These are phyloP conservation scores for Pachyramphus minor DNA, from an alignment of 2,113 vertebrate species.

Conservation along the genomic window DNA sequence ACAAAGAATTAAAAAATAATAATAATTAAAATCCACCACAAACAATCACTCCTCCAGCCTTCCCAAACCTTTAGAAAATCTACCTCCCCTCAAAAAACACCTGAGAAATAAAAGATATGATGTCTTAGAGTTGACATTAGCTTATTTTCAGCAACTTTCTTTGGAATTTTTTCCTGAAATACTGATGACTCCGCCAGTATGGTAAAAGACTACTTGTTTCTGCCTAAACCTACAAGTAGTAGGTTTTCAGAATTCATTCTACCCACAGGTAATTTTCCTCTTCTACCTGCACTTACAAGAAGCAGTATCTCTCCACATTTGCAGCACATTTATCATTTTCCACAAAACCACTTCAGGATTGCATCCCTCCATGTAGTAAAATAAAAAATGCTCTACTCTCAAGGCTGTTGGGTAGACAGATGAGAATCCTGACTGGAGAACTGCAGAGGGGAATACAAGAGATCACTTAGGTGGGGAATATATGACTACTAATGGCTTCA, in stretches of 20 bases:
- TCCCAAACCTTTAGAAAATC: not conserved
- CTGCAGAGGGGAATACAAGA: not conserved
- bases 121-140: not conserved
- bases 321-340: constrained; percentile 32
- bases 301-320: constrained; percentile 13
- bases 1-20: not conserved
- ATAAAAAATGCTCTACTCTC: constrained; percentile 25
- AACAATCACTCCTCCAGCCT: fast-evolving
- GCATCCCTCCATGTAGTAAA: not conserved
- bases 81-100: not conserved
- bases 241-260: constrained; percentile 23
- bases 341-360: constrained; percentile 35
- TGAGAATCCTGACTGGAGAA: not conserved
- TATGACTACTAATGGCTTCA: not conserved
- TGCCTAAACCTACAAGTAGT: not conserved
- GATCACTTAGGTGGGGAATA: not conserved
- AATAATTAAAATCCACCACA: not conserved
- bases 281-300: constrained; percentile 1
- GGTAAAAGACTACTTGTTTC: not conserved
- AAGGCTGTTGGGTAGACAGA: constrained; percentile 1
- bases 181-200: not conserved
- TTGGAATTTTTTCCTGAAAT: not conserved
- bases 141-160: not conserved
- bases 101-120: not conserved
- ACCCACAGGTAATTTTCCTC: constrained; percentile 32